Evolutionary conservation across 2,797 vertebrate genomes (phyloP), one percentile per base, ranked within the genome.

Genomic region (Myiotriccus ornatus): DNA sequence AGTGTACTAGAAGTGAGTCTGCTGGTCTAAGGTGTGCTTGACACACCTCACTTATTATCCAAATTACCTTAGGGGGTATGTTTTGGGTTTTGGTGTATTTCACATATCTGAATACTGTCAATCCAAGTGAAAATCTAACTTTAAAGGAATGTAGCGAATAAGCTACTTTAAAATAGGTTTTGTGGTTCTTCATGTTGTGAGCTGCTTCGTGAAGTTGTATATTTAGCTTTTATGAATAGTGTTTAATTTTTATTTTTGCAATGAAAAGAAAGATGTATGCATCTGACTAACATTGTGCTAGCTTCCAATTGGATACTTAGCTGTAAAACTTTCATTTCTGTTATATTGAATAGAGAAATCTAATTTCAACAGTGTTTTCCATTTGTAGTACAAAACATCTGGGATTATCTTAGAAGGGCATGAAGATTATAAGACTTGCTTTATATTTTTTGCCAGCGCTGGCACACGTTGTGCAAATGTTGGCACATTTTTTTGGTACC

Each of bases 81-180:
- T 84, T 88, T 92, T 91, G 32, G 55, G 22, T 49, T 89, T 83
- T 94, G 47, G n/a, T 94, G 21, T 47, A 92, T 84, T 89, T 86
- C 57, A 32, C 20, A 2, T 87, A 79, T 71, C 41, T 84, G 65
- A 75, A 49, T 73, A 37, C 34, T 53, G 43, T 73, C 32, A 76
- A 64, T 87, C 24, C n/a, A 91, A 83, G 39, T 47, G 43, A 70
- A 94, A 93, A 73, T 35, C 8, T 91, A 37, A 63, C 30, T 92
- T 88, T 44, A 70, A 92, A 92, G 24, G 30, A 80, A n/a, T 41
- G 57, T 43, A 52, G 41, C 70, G 62, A 63, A 47, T 55, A 94
- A 79, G 35, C 47, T 87, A 17, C n/a, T 89, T 92, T 25, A 63
- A 69, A 95, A 73, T 71, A 52, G 4, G 1, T 52, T 82, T 24